These are phyloP conservation scores for Copidosoma floridanum DNA, from an alignment of 1,140 invertebrate genomes.

Conservation along the genomic window DNA sequence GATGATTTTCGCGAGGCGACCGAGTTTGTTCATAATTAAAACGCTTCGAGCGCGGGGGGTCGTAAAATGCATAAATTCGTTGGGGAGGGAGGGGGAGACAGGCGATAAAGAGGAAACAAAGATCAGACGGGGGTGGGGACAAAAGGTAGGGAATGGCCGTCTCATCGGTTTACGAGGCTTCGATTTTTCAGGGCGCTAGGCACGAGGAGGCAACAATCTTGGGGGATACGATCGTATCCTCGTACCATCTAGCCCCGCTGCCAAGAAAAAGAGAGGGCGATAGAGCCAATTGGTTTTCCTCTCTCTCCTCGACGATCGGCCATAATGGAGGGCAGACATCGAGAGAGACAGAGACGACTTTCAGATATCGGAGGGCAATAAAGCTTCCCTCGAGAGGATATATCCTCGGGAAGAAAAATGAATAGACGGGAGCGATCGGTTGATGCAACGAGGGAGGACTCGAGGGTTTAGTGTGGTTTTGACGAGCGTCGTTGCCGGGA, in stretches of 20 bases:
- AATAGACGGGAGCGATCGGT: not conserved
- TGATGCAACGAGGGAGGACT: constrained; percentile 4
- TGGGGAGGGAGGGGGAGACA: no score
- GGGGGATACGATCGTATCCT: constrained; percentile 19
- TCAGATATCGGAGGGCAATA: constrained; percentile 14
- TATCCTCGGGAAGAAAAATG: not conserved
- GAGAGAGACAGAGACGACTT: constrained; percentile 7
- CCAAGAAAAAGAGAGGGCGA: constrained; percentile 8
- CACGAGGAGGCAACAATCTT: constrained; percentile 25
- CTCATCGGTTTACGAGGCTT: constrained; percentile 29
- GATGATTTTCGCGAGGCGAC: no score
- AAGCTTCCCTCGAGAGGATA: no score
- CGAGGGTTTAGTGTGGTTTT: not conserved
- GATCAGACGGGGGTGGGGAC: not conserved
- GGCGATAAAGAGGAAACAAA: not conserved
- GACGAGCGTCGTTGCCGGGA: not conserved
- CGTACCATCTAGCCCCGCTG: not conserved
- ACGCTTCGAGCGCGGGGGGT: no score
- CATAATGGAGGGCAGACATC: not conserved
- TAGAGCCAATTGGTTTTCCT: constrained; percentile 17
- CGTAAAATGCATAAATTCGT: no score
- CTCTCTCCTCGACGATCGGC: not conserved
- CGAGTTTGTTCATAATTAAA: no score
- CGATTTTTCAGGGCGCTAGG: constrained; percentile 29
- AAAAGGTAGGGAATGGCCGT: constrained; percentile 12